phyloP scores from a whole-genome alignment of 2,888 invertebrate genomes.

The Idaea aversata region DNA sequence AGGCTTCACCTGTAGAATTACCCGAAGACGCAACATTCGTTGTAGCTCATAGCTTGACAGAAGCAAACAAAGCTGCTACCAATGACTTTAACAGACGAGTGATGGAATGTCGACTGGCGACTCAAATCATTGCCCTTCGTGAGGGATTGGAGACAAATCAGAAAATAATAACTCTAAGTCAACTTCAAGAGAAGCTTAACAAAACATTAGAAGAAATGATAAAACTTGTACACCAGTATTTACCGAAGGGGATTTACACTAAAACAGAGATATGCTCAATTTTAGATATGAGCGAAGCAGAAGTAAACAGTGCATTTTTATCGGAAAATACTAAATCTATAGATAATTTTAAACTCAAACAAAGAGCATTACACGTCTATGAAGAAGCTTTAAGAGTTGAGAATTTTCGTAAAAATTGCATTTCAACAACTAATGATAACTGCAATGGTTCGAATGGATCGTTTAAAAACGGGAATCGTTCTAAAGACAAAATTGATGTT shows the following conservation, averaged over 20 bases:
- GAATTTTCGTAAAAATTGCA: conserved; percentile 85
- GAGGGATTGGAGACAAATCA: conserved; percentile 80
- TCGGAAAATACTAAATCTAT: conserved; percentile 82
- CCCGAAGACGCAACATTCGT: conserved; percentile 94
- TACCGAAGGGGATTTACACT: conserved; percentile 85
- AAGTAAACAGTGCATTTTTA: conserved; percentile 76
- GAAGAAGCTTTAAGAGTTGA: conserved; percentile 93
- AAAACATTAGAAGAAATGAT: conserved; percentile 85
- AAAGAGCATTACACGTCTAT: conserved; percentile 94
- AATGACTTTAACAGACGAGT: conserved; percentile 95
- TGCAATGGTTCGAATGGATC: conserved; percentile 39
- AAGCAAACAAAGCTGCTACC: conserved; percentile 96
- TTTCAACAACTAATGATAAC: conserved; percentile 48
- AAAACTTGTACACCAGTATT: conserved; percentile 80
- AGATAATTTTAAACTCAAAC: conserved; percentile 87
- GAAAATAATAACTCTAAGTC: conserved; percentile 83
- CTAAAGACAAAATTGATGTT: conserved; percentile 64
- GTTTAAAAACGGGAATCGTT: conserved; percentile 34
- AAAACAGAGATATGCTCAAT: conserved; percentile 83
- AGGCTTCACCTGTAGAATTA: conserved; percentile 86
- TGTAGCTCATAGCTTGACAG: conserved; percentile 93
- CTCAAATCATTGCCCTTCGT: conserved; percentile 82
- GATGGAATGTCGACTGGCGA: conserved; percentile 95
- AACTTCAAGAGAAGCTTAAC: conserved; percentile 85
- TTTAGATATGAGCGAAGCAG: conserved; percentile 80